Conservation (phyloP, 2,113 vertebrate genomes). For the Stictonetta naevosa region DNA sequence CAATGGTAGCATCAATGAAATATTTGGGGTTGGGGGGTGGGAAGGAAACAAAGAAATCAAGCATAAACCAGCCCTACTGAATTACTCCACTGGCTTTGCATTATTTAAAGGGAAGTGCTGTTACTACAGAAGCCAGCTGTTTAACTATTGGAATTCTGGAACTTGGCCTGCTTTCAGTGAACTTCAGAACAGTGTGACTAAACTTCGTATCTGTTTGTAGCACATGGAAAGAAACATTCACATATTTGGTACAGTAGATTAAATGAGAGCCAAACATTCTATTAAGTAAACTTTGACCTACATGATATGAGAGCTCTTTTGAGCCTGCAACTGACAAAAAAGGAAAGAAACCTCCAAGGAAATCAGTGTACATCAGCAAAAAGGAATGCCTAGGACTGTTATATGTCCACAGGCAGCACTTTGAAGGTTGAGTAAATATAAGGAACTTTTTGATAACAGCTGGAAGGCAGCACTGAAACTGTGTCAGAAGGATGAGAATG, state of each 20-base stretch:
- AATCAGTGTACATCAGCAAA: constrained; percentile 25
- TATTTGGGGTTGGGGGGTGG: background rate
- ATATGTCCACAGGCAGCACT: constrained; percentile 13
- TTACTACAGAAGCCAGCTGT: constrained; percentile 66
- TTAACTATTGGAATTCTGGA: constrained; percentile 58
- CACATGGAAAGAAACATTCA: background rate
- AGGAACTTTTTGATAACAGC: background rate
- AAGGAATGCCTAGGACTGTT: constrained; percentile 33
- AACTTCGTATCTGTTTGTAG: background rate
- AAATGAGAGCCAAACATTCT: constrained; percentile 25
- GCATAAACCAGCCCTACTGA: constrained; percentile 10
- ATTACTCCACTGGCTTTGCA: constrained; percentile 60
- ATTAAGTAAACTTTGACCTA: constrained; percentile 23
- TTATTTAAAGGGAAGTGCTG: constrained; percentile 67
- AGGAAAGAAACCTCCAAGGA: constrained; percentile 15
- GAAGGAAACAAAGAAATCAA: background rate
- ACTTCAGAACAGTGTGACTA: background rate
- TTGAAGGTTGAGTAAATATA: constrained; percentile 12
- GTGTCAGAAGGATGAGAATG: background rate
- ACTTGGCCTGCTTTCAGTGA: constrained; percentile 47
- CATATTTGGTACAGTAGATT: background rate
- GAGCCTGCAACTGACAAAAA: constrained; percentile 32
- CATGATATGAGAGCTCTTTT: background rate
- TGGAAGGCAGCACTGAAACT: background rate
- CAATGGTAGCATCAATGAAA: background rate